Evolutionary conservation across 1,140 invertebrate species (phyloP), one percentile per base, ranked within the genome.

Genomic region (Drosophila eugracilis): DNA sequence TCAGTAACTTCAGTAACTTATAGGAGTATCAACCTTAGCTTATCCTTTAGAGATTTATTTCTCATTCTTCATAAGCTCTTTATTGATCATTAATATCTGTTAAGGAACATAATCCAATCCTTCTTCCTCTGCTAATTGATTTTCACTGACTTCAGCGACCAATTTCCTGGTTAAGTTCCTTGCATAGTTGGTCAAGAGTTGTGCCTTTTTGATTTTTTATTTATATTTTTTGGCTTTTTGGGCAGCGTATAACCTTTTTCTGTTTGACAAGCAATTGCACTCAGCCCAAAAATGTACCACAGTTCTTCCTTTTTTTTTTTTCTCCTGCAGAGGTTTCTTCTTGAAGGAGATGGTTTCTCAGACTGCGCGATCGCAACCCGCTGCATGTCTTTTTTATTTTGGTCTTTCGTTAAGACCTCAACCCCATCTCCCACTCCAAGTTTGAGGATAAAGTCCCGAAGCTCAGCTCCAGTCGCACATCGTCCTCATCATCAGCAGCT

Each of bases 181-280:
- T n/a, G 42, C 32, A 54, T 52, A 65, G 42, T 44, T 45, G 10
- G 42, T 10, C 4, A 44, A 65, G 21, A 45, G 37, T 32, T 52
- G 42, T 28, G 54, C 44, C 34, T 63, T 58, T 47, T 55, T 32
- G 12, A 24, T 55, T 63, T 55, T 63, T 57, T 52, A 22, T 24
- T 34, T 41, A 28, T 44, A 28, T 54, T 50, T 37, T 44, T 55
- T 53, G 30, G 22, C 50, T 78, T 78, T 74, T 84, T 39, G 73
- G 49, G 50, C 55, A 74, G 54, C 71, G 67, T 55, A n/a, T n/a
- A 89, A 89, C 75, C 84, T 89, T 88, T 88, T 89, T 89, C 71
- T 89, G 65, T 67, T 67, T 86, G 85, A 88, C 84, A 88, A 89
- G 84, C 85, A 88, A 88, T 89, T 89, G 84, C 84, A 88, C 84